Evolutionary conservation across 2,888 invertebrate species (phyloP), one percentile per base, ranked within the genome.

Genomic region (Anagyrus pseudococci): DNA sequence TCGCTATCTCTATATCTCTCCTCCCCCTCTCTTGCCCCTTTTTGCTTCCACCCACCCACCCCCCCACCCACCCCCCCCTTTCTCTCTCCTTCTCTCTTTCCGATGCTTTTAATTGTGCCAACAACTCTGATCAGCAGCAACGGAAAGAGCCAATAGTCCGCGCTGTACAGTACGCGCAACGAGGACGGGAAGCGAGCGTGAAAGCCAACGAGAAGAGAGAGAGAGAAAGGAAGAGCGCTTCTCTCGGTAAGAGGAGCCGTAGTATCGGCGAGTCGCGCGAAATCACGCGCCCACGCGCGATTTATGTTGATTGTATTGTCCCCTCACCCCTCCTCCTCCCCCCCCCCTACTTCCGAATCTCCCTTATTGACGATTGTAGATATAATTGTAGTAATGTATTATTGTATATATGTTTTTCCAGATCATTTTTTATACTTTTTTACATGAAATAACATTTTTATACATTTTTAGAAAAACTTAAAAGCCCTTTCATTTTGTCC

Each of bases 331-430:
- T n/a, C n/a, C n/a, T n/a, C n/a, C n/a, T n/a, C n/a, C n/a, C n/a
- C n/a, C n/a, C n/a, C n/a, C n/a, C n/a, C n/a, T n/a, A n/a, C n/a
- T n/a, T 33, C 33, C 33, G 33, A 33, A 6, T 8, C 8, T 44
- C 17, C 8, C 19, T 44, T 49, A 26, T 41, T 43, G 43, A 58
- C 47, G 43, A 48, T 40, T 68, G 68, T 68, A 68, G 68, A 68
- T 68, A 66, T 43, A n/a, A 17, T 19, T 61, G 66, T 55, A 59
- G 49, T 64, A 53, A 62, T 25, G 54, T 68, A 66, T 64, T 53
- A 59, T 68, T 68, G 62, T 68, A 66, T 66, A 68, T 66, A 68
- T 62, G 46, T 64, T 64, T 37, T 64, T 55, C 19, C 56, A 66
- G 29, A 56, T 66, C 57, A 37, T 63, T 62, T 66, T 66, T 62